Evolutionary conservation across 2,797 vertebrate species (phyloP).

Genomic region (Tenualosa thibaudeaui): DNA sequence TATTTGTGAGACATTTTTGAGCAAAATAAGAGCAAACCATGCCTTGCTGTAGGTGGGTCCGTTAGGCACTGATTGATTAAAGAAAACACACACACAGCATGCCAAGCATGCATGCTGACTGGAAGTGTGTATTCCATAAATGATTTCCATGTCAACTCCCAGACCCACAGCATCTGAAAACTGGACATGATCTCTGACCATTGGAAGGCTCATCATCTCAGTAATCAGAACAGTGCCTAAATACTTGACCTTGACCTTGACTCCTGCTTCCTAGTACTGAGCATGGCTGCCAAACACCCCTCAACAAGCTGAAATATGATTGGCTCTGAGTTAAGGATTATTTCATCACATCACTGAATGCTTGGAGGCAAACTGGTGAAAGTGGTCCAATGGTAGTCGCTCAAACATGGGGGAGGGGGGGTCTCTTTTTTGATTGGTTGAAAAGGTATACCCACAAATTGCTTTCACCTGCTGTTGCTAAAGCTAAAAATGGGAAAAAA

Average conservation of each 20-base stretch:
- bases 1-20: background rate
- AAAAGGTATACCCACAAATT: conserved; percentile 45
- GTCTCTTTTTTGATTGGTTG: conserved; percentile 47
- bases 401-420: conserved; percentile 1
- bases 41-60: background rate
- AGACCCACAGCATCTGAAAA: background rate
- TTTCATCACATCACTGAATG: background rate
- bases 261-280: background rate
- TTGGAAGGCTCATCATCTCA: background rate
- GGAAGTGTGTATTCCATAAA: background rate
- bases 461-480: conserved; percentile 26
- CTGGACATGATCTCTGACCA: background rate
- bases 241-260: background rate
- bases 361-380: conserved; percentile 30
- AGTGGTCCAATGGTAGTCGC: conserved; percentile 26
- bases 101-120: background rate
- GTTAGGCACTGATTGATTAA: background rate
- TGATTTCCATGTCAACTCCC: background rate
- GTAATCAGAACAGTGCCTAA: conserved; percentile 10
- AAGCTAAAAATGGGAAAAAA: background rate
- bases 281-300: conserved; percentile 16
- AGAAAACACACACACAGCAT: background rate
- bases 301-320: background rate
- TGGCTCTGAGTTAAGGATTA: background rate
- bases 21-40: background rate